Percentiles rank a stretch among this genome's conserved stretches.
Evolutionary conservation across 2,113 vertebrate genomes (phyloP).

Genomic region (Acrocephalus kingi): DNA sequence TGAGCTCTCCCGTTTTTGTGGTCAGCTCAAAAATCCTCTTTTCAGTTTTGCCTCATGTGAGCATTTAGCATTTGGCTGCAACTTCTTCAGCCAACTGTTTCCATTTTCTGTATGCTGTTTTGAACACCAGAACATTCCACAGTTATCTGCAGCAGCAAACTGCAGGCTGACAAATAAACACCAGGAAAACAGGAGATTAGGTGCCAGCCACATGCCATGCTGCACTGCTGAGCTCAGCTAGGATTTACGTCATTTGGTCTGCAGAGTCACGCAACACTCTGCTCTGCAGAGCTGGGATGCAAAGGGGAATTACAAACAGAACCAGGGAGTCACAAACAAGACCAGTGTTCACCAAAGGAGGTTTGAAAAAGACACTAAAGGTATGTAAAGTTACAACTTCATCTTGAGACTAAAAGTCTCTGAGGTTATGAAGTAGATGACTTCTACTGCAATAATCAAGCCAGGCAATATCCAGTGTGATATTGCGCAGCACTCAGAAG

Average conservation of each 20-base stretch:
- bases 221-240: background rate
- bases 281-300: background rate
- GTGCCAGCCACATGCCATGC: background rate
- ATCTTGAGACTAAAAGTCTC: background rate
- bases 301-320: no score
- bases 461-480: background rate
- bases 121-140: background rate
- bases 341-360: rapidly evolving
- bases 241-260: background rate
- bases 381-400: rapidly evolving
- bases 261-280: background rate
- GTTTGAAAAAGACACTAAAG: background rate
- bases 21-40: background rate
- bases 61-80: background rate
- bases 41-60: background rate
- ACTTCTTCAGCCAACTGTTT: background rate
- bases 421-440: rapidly evolving
- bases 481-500: background rate
- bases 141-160: background rate
- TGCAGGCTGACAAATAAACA: background rate
- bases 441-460: background rate
- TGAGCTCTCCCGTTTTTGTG: background rate
- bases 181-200: background rate
- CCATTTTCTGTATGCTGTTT: background rate
- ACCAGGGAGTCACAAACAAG: background rate